Conservation (phyloP, 2,888 invertebrate genomes). For the Brachynemurus nebulosus region DNA sequence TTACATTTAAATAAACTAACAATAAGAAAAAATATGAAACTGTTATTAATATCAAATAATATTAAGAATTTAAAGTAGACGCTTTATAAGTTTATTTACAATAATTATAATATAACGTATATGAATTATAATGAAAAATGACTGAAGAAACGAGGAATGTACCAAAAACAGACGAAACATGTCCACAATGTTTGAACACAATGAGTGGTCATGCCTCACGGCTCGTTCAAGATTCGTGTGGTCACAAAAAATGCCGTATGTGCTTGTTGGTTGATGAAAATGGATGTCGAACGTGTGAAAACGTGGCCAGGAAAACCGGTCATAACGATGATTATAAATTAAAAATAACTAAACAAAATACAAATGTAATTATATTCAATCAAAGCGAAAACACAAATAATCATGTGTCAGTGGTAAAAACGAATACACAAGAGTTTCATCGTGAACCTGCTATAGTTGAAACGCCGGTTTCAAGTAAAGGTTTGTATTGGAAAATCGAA, state of each 20-base stretch:
- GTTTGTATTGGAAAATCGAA: too few relatives aligned
- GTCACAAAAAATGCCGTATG: conserved; percentile 59
- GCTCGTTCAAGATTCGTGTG: conserved; percentile 58
- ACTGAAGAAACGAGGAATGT: conserved; percentile 1
- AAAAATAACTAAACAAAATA: conserved; percentile 31
- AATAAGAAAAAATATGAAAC: too few relatives aligned
- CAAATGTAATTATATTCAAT: conserved; percentile 35
- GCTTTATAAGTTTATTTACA: too few relatives aligned
- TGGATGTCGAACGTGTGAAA: conserved; percentile 43
- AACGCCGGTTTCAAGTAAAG: too few relatives aligned
- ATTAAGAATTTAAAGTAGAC: too few relatives aligned
- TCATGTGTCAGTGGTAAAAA: background rate
- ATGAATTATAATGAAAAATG: too few relatives aligned
- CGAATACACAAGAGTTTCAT: too few relatives aligned
- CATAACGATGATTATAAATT: too few relatives aligned
- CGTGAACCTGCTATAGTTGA: too few relatives aligned
- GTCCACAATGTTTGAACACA: conserved; percentile 44
- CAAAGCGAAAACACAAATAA: conserved; percentile 15
- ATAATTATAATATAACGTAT: too few relatives aligned
- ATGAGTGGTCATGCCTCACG: conserved; percentile 43
- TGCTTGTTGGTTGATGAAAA: conserved; percentile 53
- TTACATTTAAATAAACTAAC: too few relatives aligned
- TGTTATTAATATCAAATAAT: too few relatives aligned
- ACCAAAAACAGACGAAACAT: conserved; percentile 34
- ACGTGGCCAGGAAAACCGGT: conserved; percentile 9